Percentiles rank a stretch among this genome's conserved stretches.
Evolutionary conservation across 2,113 vertebrate species (phyloP).

Genomic region (Camelus bactrianus): DNA sequence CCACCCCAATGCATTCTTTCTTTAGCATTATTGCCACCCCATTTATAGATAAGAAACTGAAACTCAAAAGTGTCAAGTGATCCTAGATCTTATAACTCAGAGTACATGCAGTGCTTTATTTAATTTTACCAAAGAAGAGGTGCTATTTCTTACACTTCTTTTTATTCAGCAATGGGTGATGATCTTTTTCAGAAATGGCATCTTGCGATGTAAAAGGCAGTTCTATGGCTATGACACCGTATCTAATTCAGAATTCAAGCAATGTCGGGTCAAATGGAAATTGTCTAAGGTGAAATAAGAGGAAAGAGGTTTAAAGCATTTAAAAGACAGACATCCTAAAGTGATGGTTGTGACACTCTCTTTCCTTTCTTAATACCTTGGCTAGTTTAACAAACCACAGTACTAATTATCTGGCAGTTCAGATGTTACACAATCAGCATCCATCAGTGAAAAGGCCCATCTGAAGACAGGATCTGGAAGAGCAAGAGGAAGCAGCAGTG

Average conservation of each 20-base stretch:
- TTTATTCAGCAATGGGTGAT: neutral
- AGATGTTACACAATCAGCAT: neutral
- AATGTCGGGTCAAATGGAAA: neutral
- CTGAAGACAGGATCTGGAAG: conserved; percentile 8
- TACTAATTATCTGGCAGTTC: conserved; percentile 34
- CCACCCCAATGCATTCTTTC: neutral
- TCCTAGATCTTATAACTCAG: neutral
- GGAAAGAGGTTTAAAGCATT: neutral
- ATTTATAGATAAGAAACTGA: neutral
- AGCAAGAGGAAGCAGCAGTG: neutral
- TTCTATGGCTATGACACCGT: neutral
- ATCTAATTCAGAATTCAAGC: neutral
- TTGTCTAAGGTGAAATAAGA: neutral
- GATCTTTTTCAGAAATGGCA: conserved; percentile 18
- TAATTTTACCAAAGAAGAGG: conserved; percentile 23
- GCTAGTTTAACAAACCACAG: conserved; percentile 49
- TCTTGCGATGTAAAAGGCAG: neutral
- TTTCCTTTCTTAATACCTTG: neutral
- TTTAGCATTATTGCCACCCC: neutral
- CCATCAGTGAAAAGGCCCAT: neutral
- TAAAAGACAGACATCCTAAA: neutral
- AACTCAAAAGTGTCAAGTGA: neutral
- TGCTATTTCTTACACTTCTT: conserved; percentile 26
- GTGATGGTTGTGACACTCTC: neutral
- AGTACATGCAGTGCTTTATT: neutral